Evolutionary conservation across 23 tunicate genomes (phyloP), one percentile per base, ranked within the genome.

Genomic region (Trididemnum clinides): DNA sequence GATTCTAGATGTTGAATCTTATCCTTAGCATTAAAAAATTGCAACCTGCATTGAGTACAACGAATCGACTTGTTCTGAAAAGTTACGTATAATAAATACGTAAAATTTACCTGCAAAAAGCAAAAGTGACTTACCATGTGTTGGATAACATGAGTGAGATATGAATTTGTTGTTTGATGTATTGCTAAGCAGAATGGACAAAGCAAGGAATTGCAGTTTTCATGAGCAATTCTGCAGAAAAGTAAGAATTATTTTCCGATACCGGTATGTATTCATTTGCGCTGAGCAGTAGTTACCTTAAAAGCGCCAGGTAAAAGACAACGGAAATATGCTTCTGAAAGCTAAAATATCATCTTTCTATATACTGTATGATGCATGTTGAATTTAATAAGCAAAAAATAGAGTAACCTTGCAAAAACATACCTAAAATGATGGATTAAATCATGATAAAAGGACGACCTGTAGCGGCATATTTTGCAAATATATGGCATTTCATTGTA

Each of bases 401-500:
- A n/a, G n/a, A n/a, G n/a, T 62, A 15, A 62, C 4, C 7, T 15
- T 66, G 3, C 6, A 28, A 66, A 66, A n/a, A 10, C 37, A 29
- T 6, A 90, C 97, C 91, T 81, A 66, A 92, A 92, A 81, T 92
- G 97, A 28, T 65, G 49, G 27, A 78, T 73, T 15, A 92, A 33
- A 39, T 92, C 91, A 51, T 27, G 21, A 58, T 92, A 87, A 38
- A 82, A 75, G 19, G 97, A 92, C 21, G 88, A 82, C 12, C 97
- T 71, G 51, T 82, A 87, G 1, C 82, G 54, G 64, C 97, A 92
- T 23, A 83, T 64, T 54, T 78, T 87, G 38, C 97, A 92, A n/a
- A 78, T 33, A 83, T 92, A 92, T 1, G 97, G 97, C 91, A 77
- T 79, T 37, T 92, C 97, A 50, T 92, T 86, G 62, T 83, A 81